Base-by-base conservation (phyloP, 2,797 vertebrate genomes). In the Agapornis canus region DNA sequence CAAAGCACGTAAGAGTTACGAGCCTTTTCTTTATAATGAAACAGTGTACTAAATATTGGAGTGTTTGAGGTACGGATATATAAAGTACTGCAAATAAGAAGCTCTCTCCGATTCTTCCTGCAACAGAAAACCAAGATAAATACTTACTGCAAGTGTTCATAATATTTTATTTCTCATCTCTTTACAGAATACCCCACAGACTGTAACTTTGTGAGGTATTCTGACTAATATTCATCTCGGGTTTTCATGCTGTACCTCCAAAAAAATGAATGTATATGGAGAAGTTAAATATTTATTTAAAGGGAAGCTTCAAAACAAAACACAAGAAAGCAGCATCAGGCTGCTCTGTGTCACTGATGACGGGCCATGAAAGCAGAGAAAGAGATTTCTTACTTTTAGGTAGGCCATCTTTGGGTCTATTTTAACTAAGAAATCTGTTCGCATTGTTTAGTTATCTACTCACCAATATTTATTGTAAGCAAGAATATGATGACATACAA, bases 401-500 rank as follows among this genome's bases (percentile, higher is more conserved):
- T 19, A 59, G 52, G 49, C 37, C 42, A 69, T n/a, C 15, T 92
- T 48, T 54, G 73, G 10, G 65, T 64, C 54, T 82, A 32, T 76
- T 57, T 89, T 79, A 70, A 84, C 11, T 69, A 83, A 57, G 52
- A 94, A 73, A 84, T 82, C 31, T 56, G 59, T 37, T 17, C 6
- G 47, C 57, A 26, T 32, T 77, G 42, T 93, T 92, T 89, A 94
- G 81, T 91, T 92, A 93, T 48, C 47, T 57, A 61, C 31, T 83
- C 37, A 72, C 75, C 61, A 85, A 72, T 88, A 95, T 95, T 95
- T 94, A 95, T 35, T 57, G 31, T 72, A 72, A 40, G 76, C 56
- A 94, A 27, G 35, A 93, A 95, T 94, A 94, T 66, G 4, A 93
- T 79, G 79, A 95, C 77, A 96, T 68, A 82, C 35, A 86, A 88